Evolutionary conservation across 2,888 invertebrate species (phyloP).

Genomic region (Carcina quercana): DNA sequence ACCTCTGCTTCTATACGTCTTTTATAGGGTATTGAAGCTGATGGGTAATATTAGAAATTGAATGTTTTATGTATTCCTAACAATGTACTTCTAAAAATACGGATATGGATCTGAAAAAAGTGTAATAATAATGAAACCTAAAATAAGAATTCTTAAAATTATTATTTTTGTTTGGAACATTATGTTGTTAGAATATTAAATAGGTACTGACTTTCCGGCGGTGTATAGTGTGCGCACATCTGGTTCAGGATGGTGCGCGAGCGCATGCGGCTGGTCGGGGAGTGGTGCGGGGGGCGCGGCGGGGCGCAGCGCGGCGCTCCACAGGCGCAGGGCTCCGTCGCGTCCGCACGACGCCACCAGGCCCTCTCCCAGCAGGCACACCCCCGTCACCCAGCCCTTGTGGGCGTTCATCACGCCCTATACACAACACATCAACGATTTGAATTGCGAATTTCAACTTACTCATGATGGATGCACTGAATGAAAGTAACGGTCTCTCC

Average conservation of each 20-base stretch:
- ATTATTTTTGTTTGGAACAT: background rate
- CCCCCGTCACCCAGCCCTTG: conserved; percentile 90
- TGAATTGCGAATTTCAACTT: too few relatives aligned
- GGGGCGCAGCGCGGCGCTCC: conserved; percentile 74
- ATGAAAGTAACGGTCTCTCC: too few relatives aligned
- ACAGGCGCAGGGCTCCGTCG: conserved; percentile 84
- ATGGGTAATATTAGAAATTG: too few relatives aligned
- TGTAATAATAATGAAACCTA: too few relatives aligned
- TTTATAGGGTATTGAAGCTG: too few relatives aligned
- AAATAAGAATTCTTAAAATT: background rate
- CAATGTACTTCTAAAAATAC: too few relatives aligned
- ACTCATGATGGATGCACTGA: too few relatives aligned
- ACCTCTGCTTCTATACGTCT: too few relatives aligned
- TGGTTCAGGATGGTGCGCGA: conserved; percentile 72
- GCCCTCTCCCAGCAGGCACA: conserved; percentile 48
- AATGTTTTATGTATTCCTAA: too few relatives aligned
- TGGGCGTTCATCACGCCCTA: conserved; percentile 86
- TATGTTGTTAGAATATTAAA: background rate
- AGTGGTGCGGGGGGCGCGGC: conserved; percentile 56
- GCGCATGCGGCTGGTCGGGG: conserved; percentile 73
- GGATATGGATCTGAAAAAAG: too few relatives aligned
- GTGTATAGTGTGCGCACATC: conserved; percentile 76
- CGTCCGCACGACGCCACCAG: conserved; percentile 86
- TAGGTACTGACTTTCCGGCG: conserved; percentile 83
- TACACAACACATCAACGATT: too few relatives aligned